Conservation (phyloP, 2,797 vertebrate genomes). For the Chaenodraco wilsoni region DNA sequence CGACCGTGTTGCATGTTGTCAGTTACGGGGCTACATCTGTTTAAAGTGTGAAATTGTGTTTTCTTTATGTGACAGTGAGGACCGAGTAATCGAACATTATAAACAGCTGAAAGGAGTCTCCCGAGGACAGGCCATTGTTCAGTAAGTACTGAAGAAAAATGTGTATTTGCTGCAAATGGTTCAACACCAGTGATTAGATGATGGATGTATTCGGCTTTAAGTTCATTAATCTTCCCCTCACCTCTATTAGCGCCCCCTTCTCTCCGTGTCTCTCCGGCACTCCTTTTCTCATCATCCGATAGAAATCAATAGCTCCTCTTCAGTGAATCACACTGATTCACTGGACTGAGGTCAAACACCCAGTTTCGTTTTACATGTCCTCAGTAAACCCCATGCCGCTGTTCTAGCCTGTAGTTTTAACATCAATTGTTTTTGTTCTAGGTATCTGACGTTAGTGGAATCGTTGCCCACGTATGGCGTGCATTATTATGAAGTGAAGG, state of each 20-base stretch:
- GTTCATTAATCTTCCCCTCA: conserved; percentile 67
- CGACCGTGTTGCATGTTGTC: neutral
- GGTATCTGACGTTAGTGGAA: conserved; percentile 97
- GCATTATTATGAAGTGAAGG: conserved; percentile 99
- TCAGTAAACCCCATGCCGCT: conserved; percentile 28
- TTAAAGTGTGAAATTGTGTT: conserved; percentile 5
- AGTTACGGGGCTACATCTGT: neutral
- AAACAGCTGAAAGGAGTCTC: conserved; percentile 92
- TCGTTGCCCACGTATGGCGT: conserved; percentile 96
- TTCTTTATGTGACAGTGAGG: conserved; percentile 86
- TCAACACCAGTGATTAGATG: conserved; percentile 37
- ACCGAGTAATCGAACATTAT: conserved; percentile 94
- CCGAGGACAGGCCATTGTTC: conserved; percentile 95
- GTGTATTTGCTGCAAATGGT: conserved; percentile 18
- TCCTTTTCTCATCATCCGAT: conserved; percentile 59
- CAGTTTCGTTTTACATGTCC: conserved; percentile 12
- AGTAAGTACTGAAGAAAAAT: conserved; percentile 86
- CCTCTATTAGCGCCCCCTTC: conserved; percentile 38
- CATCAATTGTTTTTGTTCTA: conserved; percentile 66
- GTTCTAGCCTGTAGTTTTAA: conserved; percentile 32
- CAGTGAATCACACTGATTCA: conserved; percentile 56
- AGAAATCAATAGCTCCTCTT: conserved; percentile 71
- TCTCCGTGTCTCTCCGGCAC: conserved; percentile 22
- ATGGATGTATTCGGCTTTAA: conserved; percentile 37
- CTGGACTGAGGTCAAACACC: conserved; percentile 33